These are phyloP conservation scores for Adelphocoris suturalis DNA, from an alignment of 2,888 invertebrate species.

Conservation along the genomic window DNA sequence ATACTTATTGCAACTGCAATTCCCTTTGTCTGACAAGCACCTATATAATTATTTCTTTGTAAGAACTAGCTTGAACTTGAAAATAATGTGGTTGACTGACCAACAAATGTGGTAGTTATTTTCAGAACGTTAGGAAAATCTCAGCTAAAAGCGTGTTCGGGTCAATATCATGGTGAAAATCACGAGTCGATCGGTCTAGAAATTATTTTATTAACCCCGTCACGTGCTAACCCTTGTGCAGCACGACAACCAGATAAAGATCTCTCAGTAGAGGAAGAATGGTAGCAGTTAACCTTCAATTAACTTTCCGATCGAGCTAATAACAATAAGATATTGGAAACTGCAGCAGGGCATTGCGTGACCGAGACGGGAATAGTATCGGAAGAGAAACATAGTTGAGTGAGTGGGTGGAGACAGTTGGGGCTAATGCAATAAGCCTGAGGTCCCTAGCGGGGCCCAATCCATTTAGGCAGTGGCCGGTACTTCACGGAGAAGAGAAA, in stretches of 20 bases:
- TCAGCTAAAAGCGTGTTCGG: no score
- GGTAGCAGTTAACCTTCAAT: conserved; percentile 10
- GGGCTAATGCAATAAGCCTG: not conserved
- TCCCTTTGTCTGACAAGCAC: no score
- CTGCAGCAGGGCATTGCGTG: not conserved
- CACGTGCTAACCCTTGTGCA: not conserved
- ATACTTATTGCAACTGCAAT: no score
- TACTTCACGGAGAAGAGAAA: not conserved
- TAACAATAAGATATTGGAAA: conserved; percentile 25
- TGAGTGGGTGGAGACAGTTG: not conserved
- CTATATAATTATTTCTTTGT: no score
- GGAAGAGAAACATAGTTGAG: not conserved
- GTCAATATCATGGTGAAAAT: not conserved
- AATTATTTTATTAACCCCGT: not conserved
- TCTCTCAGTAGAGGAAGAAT: not conserved
- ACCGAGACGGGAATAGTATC: conserved; percentile 3
- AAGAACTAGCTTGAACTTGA: no score
- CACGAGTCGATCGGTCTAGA: not conserved
- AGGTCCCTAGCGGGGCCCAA: not conserved
- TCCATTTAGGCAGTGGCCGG: not conserved
- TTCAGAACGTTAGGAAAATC: no score
- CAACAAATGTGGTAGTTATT: no score
- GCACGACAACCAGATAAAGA: conserved; percentile 15
- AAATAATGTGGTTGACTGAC: no score
- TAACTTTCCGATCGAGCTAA: conserved; percentile 28